Evolutionary conservation across 1,140 invertebrate species (phyloP), one percentile per base, ranked within the genome.

Genomic region (Oncopeltus fasciatus): DNA sequence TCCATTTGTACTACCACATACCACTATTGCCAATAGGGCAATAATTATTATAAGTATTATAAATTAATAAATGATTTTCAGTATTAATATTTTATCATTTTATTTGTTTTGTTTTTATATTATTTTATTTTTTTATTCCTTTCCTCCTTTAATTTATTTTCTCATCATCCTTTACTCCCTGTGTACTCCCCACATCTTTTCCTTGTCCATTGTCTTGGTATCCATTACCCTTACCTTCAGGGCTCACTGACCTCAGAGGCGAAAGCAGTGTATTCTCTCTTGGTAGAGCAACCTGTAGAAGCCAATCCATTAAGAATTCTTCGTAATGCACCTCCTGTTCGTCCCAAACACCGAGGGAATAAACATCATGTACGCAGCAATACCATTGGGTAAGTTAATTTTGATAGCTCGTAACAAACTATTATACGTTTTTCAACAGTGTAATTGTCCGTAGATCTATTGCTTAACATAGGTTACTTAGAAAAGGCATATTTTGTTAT

Each of bases 201-300:
- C 29, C 70, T 73, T 65, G 70, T 69, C 68, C 71, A 68, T 68
- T 72, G 64, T 69, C 66, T 67, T 72, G 71, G 68, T 65, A 68
- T 57, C 26, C 11, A 12, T 61, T 20, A 9, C 14, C 3, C 59
- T 16, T 64, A 62, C 67, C 65, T 68, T 71, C 74, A 89, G 86
- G 80, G 82, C 3, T 83, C 83, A 38, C 76, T 90, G 62, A 87
- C 85, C n/a, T 82, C 85, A 66, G 86, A 89, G 69, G 84, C 90
- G 31, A 90, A 92, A 70, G 84, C 90, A 70, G 93, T 91, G 0
- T 97, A 96, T 77, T 88, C 90, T 70, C 86, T 86, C 67, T 75
- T 97, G 31, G 90, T 97, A 43, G 91, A 94, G 67, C 84, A 82
- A 53, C 82, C 68, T 16, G 63, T 77, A 12, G 78, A 81, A 60